Base-by-base conservation (phyloP, 2,113 vertebrate genomes). In the Lonchura striata region DNA sequence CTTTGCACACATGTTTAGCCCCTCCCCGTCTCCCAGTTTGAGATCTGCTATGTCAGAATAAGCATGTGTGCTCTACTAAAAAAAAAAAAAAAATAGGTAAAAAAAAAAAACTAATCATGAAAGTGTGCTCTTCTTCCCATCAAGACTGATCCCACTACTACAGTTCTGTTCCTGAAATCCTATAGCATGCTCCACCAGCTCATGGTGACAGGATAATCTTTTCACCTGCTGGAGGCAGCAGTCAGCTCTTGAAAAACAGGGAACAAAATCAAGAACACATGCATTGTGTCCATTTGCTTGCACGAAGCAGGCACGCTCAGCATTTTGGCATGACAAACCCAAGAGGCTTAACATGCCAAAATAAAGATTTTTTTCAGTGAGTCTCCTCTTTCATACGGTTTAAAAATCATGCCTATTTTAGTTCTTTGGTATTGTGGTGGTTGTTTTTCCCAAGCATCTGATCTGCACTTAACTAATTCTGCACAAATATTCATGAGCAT, bases 191-290 rank as follows among this genome's bases (percentile, higher is more conserved):
- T 74, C 37, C 33, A 52, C 18, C 71, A 94, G 75, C 71, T 83
- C 86, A 50, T 33, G 64, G 54, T 66, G 71, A 69, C 92, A 46
- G 63, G 54, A 82, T 91, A 47, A 92, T 85, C 81, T 94, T 87
- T 74, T 70, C 92, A 96, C 91, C 93, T 94, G 95, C 84, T 95
- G 92, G 85, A 93, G 92, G 94, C 88, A 95, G 90, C 87, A 95
- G 71, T 59, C 66, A 91, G 4, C 66, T 82, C 85, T 44, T 70
- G 30, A 80, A 94, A 87, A 77, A 47, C 21, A 66, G 10, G 23
- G 61, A 74, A 70, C 21, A 72, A 94, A 95, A 87, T 74, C n/a
- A 86, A 69, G 59, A 86, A 74, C 66, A 88, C 28, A 7, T 63
- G 82, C 33, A 47, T 19, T 87, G 71, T 74, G 78, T 80, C 41